These are phyloP conservation scores for Dasysyrphus albostriatus DNA, from an alignment of 2,888 invertebrate species.

Conservation along the genomic window DNA sequence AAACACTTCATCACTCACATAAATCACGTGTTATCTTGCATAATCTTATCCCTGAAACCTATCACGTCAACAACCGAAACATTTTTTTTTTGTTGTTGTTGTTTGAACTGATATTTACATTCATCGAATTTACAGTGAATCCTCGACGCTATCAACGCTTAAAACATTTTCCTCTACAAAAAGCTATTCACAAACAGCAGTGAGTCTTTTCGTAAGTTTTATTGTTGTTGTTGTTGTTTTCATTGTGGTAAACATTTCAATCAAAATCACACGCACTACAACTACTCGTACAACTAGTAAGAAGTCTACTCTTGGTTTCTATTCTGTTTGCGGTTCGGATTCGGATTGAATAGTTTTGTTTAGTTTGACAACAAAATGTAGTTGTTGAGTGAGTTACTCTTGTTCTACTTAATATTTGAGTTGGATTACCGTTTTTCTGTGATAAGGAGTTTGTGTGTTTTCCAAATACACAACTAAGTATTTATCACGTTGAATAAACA, in stretches of 20 bases:
- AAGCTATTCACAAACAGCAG: background rate
- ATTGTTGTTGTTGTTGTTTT: background rate
- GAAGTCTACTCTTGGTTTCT: background rate
- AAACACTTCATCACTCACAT: slow-evolving; percentile 17
- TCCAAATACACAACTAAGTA: slow-evolving; percentile 9
- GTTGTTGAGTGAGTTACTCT: slow-evolving; percentile 25
- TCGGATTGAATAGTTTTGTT: slow-evolving; percentile 5
- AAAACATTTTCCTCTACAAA: background rate
- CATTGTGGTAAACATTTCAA: slow-evolving; percentile 31
- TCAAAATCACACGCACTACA: slow-evolving; percentile 4
- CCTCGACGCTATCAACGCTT: background rate
- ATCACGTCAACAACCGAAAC: slow-evolving; percentile 5
- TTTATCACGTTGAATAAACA: slow-evolving; percentile 23
- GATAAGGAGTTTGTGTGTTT: slow-evolving; percentile 21
- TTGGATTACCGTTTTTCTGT: background rate
- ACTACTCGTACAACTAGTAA: background rate
- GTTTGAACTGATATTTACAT: slow-evolving; percentile 15
- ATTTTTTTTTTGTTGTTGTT: background rate
- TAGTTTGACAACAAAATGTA: slow-evolving; percentile 7
- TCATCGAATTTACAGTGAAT: slow-evolving; percentile 9
- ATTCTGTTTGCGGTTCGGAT: slow-evolving; percentile 6
- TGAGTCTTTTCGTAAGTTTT: background rate
- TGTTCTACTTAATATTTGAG: slow-evolving; percentile 27
- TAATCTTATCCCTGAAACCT: slow-evolving; percentile 11
- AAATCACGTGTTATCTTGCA: slow-evolving; percentile 32